Evolutionary conservation across 2,113 vertebrate genomes (phyloP).

Genomic region (Equus przewalskii): DNA sequence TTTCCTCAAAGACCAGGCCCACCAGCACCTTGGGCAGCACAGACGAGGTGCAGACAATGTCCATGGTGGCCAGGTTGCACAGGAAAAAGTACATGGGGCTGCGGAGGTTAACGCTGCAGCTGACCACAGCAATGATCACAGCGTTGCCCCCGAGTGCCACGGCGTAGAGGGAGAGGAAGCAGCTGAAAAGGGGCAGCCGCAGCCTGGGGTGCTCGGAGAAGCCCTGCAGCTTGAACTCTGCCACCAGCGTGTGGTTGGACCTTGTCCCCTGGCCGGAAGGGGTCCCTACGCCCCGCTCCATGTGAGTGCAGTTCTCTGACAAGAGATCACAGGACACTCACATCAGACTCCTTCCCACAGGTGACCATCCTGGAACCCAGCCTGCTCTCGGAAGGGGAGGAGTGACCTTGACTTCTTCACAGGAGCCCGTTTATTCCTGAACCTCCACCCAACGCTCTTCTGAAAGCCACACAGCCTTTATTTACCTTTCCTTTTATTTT

Average conservation of each 20-base stretch:
- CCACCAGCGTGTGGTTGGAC: neutral
- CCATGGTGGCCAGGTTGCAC: constrained; percentile 52
- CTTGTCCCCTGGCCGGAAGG: neutral
- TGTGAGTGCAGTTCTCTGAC: too few species aligned
- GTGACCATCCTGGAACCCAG: neutral
- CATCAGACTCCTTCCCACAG: too few species aligned
- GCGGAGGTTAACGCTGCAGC: constrained; percentile 51
- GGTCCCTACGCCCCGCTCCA: neutral
- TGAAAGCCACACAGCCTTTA: neutral
- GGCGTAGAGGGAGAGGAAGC: neutral
- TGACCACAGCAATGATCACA: neutral
- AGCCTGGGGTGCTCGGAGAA: neutral
- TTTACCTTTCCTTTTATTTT: neutral
- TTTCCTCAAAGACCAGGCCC: neutral
- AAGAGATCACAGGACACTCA: too few species aligned
- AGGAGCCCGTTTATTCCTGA: neutral
- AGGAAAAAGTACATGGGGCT: constrained; percentile 67
- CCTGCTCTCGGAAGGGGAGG: neutral
- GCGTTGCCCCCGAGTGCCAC: neutral
- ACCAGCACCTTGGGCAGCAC: constrained; percentile 59
- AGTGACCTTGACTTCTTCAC: neutral
- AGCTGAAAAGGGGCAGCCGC: neutral
- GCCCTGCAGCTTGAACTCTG: neutral
- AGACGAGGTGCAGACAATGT: constrained; percentile 49
- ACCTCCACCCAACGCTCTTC: neutral